Percentiles rank a stretch among this genome's conserved stretches.
Evolutionary conservation across 2,797 vertebrate genomes (phyloP).

Genomic region (Euphonia xanthogaster): DNA sequence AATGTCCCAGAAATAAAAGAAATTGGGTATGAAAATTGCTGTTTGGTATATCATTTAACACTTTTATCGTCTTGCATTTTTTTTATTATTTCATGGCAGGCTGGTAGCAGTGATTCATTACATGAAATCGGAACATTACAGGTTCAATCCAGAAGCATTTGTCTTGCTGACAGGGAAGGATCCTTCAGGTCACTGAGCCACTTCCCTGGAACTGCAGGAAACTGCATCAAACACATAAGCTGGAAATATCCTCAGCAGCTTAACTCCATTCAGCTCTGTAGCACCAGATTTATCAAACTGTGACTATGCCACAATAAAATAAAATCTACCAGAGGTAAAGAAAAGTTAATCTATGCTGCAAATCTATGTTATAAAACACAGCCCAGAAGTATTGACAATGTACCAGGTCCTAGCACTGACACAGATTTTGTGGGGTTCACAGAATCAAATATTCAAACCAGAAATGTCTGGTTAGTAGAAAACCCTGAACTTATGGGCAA

Average conservation of each 20-base stretch:
- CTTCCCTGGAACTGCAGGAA: not conserved
- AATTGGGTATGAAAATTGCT: not conserved
- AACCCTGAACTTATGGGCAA: not conserved
- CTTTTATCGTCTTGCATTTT: not conserved
- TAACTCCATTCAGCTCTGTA: not conserved
- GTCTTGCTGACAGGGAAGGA: constrained; percentile 33
- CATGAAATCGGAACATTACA: constrained; percentile 1
- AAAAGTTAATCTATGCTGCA: not conserved
- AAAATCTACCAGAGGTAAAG: not conserved
- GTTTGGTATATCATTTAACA: not conserved
- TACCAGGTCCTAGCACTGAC: not conserved
- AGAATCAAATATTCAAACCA: not conserved
- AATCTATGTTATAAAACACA: not conserved
- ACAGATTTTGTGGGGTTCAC: not conserved
- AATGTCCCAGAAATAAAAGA: not conserved
- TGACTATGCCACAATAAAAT: not conserved
- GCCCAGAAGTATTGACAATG: not conserved
- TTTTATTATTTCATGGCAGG: not conserved
- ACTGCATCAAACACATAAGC: not conserved
- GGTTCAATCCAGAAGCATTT: not conserved
- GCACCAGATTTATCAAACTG: not conserved
- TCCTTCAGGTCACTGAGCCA: not conserved
- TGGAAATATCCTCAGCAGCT: not conserved
- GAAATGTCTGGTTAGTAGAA: not conserved
- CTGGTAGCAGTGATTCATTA: not conserved